These are phyloP conservation scores for Perithous albicinctus DNA, from an alignment of 2,888 invertebrate species.

Conservation along the genomic window DNA sequence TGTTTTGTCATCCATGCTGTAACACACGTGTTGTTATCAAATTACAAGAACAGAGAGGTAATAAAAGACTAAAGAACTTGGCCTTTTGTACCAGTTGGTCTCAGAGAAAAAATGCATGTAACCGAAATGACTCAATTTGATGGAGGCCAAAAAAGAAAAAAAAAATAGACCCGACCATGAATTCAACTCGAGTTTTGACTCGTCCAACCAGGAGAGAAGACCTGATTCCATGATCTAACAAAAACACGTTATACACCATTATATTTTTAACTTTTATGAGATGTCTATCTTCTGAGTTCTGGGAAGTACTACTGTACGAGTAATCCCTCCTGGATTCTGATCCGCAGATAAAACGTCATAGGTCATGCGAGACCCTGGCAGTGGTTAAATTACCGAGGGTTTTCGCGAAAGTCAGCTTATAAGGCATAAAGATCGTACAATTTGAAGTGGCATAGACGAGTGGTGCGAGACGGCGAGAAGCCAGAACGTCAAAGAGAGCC, in stretches of 20 bases:
- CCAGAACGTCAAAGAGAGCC: conserved; percentile 49
- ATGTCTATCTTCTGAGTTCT: neutral
- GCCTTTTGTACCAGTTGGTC: neutral
- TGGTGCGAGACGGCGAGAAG: conserved; percentile 27
- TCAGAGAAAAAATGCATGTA: neutral
- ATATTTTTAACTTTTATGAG: neutral
- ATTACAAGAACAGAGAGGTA: neutral
- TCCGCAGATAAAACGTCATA: conserved; percentile 21
- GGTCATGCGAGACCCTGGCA: conserved; percentile 26
- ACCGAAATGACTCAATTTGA: neutral
- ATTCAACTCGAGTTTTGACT: neutral
- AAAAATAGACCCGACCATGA: too few species aligned
- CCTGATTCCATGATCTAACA: neutral
- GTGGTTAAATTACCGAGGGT: neutral
- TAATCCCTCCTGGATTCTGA: neutral
- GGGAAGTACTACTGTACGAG: neutral
- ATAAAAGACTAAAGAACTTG: neutral
- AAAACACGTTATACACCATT: neutral
- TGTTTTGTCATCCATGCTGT: too few species aligned
- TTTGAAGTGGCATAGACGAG: conserved; percentile 29
- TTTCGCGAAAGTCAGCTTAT: conserved; percentile 11
- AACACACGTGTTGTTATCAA: neutral
- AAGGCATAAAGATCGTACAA: conserved; percentile 52
- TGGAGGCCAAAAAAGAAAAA: neutral
- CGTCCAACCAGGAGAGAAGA: neutral